Base-by-base conservation (phyloP, 1,140 invertebrate genomes). In the Ceratosolen solmsi region DNA sequence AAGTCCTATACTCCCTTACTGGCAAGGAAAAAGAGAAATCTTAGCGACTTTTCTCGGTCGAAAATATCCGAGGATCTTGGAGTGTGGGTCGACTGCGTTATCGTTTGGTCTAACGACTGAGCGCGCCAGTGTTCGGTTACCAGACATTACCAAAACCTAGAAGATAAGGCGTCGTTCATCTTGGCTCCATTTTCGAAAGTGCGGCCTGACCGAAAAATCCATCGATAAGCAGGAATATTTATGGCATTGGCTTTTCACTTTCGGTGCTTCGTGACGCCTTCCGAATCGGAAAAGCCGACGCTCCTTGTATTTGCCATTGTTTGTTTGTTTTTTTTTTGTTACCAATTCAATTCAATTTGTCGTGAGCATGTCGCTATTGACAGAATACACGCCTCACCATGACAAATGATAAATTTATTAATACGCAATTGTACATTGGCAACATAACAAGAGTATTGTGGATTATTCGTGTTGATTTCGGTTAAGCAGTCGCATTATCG, bases 191-290 rank as follows among this genome's bases (percentile, higher is more conserved):
- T 33, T 73, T 51, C n/a, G 56, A 80, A 74, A 80, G 56, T 51
- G 71, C 65, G 56, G 56, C 63, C 25, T 15, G 8, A 17, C 56
- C 56, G 22, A 56, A 65, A 74, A 73, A 80, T 63, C 56, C 56
- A 73, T 80, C 70, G 79, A 80, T 80, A 73, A 60, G 51, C 2
- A 17, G 25, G 54, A 33, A n/a, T 80, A 80, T 80, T 80, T 80
- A 80, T 80, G 78, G 51, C 11, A 27, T 30, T 56, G 25, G 65
- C n/a, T 79, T 79, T 71, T 79, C 49, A 71, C 65, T 79, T 71
- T 68, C 46, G 46, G 38, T 68, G 63, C 38, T 4, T 20, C 36
- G 41, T 27, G 9, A 71, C 38, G 41, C 9, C 41, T 71, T 17
- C 15, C 0, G 27, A 49, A 71, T n/a, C 38, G 70, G 11, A 71